Evolutionary conservation across 92 coral and sea anemone species (phyloP), one percentile per base, ranked within the genome.

Genomic region (Porites rus): DNA sequence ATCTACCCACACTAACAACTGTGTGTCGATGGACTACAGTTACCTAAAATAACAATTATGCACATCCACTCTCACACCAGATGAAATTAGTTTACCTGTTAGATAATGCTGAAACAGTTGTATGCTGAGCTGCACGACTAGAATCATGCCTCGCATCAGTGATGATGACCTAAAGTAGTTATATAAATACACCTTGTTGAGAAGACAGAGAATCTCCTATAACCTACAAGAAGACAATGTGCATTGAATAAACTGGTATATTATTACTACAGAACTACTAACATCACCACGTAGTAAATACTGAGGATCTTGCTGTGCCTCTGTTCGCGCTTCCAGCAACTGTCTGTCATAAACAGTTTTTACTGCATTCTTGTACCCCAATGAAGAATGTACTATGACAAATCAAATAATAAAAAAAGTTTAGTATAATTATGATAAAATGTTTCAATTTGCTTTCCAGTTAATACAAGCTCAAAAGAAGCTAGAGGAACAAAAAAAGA

Each of bases 141-240:
- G 86, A 70, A 79, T 72, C 87, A 71, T 82, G 87, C 61, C 87
- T 82, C 10, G 87, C 87, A 71, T 72, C 79, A 54, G 87, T 82
- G 5, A 75, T 80, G 28, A 80, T 80, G 56, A 80, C 75, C 85
- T 80, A 19, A 68, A 66, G 38, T 9, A 70, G 17, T 13, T 17
- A 38, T 3, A 43, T 12, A 54, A 8, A 54, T 54, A 54, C 60
- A 9, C 13, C 13, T 54, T 12, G 1, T 54, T 54, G 11, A 54
- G 13, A 4, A 54, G 60, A 12, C 60, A 54, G 60, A 54, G 11
- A 9, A 54, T 54, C 60, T 12, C 12, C 60, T 54, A 6, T 2
- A 54, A 7, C 2, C 60, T 8, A 8, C 13, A 54, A 8, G 13
- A 12, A 14, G 60, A 54, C 11, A 8, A 54, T 54, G 2, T 2